Percentiles rank a stretch among this genome's conserved stretches.
These are phyloP conservation scores for Megaptera novaeangliae DNA, from an alignment of 2,113 vertebrate genomes.

Conservation along the genomic window DNA sequence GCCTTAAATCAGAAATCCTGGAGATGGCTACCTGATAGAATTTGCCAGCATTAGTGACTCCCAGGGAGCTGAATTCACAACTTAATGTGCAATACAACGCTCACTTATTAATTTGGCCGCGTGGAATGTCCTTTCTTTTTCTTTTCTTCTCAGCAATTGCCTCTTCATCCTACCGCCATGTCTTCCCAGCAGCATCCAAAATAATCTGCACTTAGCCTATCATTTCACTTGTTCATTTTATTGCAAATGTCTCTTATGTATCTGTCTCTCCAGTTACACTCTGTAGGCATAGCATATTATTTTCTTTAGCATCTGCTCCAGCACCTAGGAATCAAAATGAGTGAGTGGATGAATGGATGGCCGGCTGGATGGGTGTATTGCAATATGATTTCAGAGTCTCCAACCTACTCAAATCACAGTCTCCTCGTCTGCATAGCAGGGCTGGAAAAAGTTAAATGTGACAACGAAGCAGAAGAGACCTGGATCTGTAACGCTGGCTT, in stretches of 20 bases:
- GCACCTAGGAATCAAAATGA: conserved; percentile 4
- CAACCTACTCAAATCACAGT: background rate
- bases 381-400: background rate
- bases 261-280: conserved; percentile 24
- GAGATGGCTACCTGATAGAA: background rate
- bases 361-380: background rate
- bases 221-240: conserved; percentile 22
- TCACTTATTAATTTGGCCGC: conserved; percentile 41
- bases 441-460: conserved; percentile 34
- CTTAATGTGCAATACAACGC: conserved; percentile 26
- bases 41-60: conserved; percentile 31
- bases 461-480: conserved; percentile 3
- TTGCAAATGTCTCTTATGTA: conserved; percentile 44
- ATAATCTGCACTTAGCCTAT: conserved; percentile 11
- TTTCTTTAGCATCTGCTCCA: conserved; percentile 23
- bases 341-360: background rate
- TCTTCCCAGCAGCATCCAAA: conserved; percentile 33
- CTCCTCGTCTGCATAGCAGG: background rate
- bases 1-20: conserved; percentile 36
- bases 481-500: conserved; percentile 14
- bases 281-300: background rate
- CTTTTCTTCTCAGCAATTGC: background rate
- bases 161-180: background rate
- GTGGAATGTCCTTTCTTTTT: background rate
- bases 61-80: conserved; percentile 48